phyloP scores from a whole-genome alignment of 1,140 invertebrate genomes.

The Pseudomyrmex cubaensis region DNA sequence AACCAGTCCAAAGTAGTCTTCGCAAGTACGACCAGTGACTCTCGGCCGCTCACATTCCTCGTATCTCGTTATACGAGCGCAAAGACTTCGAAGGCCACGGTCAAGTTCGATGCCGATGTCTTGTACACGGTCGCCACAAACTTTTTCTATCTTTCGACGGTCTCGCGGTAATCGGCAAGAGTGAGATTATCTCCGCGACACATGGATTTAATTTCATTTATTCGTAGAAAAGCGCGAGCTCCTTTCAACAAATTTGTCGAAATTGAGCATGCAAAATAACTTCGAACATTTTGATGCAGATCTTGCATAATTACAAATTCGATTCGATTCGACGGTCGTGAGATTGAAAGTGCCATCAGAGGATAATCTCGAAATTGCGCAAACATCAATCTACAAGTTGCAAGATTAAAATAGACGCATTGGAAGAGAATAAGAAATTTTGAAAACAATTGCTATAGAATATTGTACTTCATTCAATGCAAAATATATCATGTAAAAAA shows the following conservation, averaged over 20 bases:
- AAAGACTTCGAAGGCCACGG: conserved; percentile 71
- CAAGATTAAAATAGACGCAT: too few species aligned
- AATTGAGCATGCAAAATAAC: not conserved
- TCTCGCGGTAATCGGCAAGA: conserved; percentile 53
- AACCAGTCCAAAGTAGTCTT: conserved; percentile 64
- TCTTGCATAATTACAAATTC: not conserved
- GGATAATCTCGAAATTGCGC: not conserved
- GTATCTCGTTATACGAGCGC: conserved; percentile 73
- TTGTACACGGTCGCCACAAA: conserved; percentile 61
- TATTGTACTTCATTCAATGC: too few species aligned
- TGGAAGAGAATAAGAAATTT: too few species aligned
- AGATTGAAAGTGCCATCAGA: not conserved
- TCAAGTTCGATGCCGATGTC: conserved; percentile 73
- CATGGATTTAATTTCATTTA: conserved; percentile 69
- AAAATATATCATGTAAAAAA: not conserved
- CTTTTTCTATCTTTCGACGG: conserved; percentile 69
- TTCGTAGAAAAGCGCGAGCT: conserved; percentile 15
- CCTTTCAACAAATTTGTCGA: not conserved
- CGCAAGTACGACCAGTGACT: conserved; percentile 65
- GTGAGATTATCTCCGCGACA: conserved; percentile 61
- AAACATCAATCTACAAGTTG: not conserved
- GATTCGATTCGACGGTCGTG: not conserved
- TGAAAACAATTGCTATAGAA: too few species aligned
- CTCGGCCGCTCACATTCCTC: conserved; percentile 70
- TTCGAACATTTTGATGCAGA: not conserved